Evolutionary conservation across 37 sponge, comb jelly and placozoan genomes (phyloP).

Genomic region (Cliona cf. orientalis): DNA sequence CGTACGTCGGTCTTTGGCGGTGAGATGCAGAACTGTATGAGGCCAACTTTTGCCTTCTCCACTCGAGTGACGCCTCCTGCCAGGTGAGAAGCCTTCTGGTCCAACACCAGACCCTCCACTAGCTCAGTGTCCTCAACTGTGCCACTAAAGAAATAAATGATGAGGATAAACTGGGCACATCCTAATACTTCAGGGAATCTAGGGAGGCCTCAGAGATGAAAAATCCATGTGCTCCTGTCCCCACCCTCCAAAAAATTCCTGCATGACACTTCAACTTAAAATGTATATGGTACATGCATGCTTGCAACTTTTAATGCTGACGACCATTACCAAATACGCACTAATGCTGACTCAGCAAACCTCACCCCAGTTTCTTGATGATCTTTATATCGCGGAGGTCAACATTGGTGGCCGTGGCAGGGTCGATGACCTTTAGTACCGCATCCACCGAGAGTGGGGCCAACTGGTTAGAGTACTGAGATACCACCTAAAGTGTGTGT

Average conservation of each 20-base stretch:
- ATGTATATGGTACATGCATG: too few species aligned
- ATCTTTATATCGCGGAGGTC: slow-evolving; percentile 96
- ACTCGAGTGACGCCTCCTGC: slow-evolving; percentile 89
- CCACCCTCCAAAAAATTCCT: too few species aligned
- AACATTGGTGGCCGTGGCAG: slow-evolving; percentile 91
- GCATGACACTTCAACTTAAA: too few species aligned
- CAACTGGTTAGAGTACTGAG: slow-evolving; percentile 92
- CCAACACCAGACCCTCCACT: slow-evolving; percentile 98
- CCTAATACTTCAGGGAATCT: too few species aligned
- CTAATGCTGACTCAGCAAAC: neutral
- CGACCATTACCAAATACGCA: too few species aligned
- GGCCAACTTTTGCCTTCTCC: slow-evolving; percentile 98
- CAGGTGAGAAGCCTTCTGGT: slow-evolving; percentile 89
- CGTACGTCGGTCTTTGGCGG: slow-evolving; percentile 98
- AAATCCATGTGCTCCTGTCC: too few species aligned
- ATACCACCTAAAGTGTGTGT: slow-evolving; percentile 90
- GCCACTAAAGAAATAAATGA: slow-evolving; percentile 68
- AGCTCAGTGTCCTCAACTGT: slow-evolving; percentile 99
- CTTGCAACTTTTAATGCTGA: too few species aligned
- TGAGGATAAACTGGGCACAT: too few species aligned
- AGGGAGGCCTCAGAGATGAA: too few species aligned
- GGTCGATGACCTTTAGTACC: slow-evolving; percentile 92
- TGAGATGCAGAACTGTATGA: slow-evolving; percentile 99
- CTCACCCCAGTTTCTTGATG: slow-evolving; percentile 84
- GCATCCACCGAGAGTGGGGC: slow-evolving; percentile 98